Conservation (phyloP, 2,888 invertebrate species). For the Melieria picta region DNA sequence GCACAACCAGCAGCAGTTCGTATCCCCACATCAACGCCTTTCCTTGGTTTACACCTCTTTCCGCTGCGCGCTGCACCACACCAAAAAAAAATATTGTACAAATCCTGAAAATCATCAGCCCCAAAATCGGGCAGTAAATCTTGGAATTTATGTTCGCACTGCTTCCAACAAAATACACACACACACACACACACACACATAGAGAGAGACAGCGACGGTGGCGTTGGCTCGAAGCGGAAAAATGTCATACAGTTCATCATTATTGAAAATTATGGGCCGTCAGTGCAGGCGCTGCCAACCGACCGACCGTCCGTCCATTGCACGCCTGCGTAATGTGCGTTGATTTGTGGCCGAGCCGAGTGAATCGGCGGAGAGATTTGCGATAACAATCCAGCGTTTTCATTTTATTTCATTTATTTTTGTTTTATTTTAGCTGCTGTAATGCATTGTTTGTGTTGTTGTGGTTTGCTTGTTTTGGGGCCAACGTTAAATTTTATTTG, state of each 20-base stretch:
- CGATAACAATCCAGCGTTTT: too few species aligned
- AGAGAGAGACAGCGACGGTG: not conserved
- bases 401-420: not conserved
- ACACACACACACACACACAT: too few species aligned
- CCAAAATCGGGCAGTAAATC: slow-evolving; percentile 3
- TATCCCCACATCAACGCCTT: too few species aligned
- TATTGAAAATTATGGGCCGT: slow-evolving; percentile 45
- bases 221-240: slow-evolving; percentile 42
- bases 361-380: slow-evolving; percentile 16
- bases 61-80: too few species aligned
- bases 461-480: slow-evolving; percentile 4
- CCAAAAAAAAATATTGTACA: slow-evolving; percentile 25
- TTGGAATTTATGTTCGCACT: not conserved
- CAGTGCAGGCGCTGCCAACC: too few species aligned
- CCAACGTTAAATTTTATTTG: not conserved
- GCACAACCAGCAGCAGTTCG: too few species aligned
- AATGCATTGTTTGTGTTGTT: slow-evolving; percentile 28
- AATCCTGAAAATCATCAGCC: not conserved
- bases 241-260: slow-evolving; percentile 50
- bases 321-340: too few species aligned
- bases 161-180: not conserved
- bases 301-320: too few species aligned
- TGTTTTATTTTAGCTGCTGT: slow-evolving; percentile 39
- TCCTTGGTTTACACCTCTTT: too few species aligned
- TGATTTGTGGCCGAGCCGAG: too few species aligned